Evolutionary conservation across 1,140 invertebrate species (phyloP).

Genomic region (Tribolium castaneum): DNA sequence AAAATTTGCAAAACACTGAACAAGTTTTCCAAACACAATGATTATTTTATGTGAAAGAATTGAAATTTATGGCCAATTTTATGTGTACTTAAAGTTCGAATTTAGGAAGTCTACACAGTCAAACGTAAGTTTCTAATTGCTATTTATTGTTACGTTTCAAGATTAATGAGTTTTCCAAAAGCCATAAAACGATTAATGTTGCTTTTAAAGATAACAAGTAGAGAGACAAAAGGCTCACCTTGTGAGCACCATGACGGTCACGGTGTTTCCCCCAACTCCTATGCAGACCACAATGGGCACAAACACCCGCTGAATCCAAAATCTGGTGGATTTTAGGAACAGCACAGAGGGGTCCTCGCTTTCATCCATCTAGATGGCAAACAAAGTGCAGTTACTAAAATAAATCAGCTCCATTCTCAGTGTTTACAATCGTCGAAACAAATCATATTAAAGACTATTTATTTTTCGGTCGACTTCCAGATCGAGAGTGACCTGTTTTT

Average conservation of each 20-base stretch:
- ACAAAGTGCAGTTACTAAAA: constrained; percentile 27
- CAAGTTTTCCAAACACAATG: not conserved
- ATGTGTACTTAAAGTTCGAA: constrained; percentile 23
- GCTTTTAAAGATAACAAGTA: not conserved
- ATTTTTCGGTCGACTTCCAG: not conserved
- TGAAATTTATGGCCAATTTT: constrained; percentile 18
- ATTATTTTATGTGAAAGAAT: constrained; percentile 14
- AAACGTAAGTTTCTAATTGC: constrained; percentile 13
- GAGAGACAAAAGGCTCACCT: constrained; percentile 61
- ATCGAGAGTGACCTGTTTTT: not conserved
- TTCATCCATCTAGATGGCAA: constrained; percentile 27
- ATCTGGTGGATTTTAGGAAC: constrained; percentile 66
- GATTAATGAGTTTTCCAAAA: constrained; percentile 1
- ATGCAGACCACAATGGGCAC: constrained; percentile 77
- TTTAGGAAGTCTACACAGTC: constrained; percentile 15
- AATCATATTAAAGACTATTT: constrained; percentile 3
- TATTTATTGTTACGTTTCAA: not conserved
- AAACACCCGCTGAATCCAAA: constrained; percentile 74
- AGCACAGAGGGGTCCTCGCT: constrained; percentile 31
- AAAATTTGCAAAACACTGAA: not conserved
- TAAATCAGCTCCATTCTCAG: constrained; percentile 8
- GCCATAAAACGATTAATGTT: not conserved
- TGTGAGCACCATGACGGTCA: constrained; percentile 81
- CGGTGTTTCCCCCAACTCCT: constrained; percentile 77
- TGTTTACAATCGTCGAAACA: constrained; percentile 25